Conservation (phyloP, 2,888 invertebrate genomes). For the Lithophane socia region DNA sequence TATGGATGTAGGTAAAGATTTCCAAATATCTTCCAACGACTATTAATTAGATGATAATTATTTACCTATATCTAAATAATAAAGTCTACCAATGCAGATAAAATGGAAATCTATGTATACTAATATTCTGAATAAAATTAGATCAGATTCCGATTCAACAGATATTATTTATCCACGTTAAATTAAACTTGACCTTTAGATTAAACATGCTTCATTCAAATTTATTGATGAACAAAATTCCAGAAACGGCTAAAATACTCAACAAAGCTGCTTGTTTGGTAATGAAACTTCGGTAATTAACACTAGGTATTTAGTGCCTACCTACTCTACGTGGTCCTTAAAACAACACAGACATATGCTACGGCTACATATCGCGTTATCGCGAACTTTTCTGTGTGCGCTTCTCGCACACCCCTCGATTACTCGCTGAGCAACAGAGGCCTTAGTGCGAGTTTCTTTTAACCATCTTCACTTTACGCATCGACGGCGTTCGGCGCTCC, state of each 20-base stretch:
- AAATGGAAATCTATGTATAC: neutral
- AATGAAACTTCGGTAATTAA: slow-evolving; percentile 47
- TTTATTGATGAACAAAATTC: slow-evolving; percentile 18
- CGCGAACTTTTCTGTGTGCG: no score
- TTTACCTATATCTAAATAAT: neutral
- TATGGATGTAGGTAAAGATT: neutral
- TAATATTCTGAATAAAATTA: slow-evolving; percentile 21
- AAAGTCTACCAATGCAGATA: slow-evolving; percentile 20
- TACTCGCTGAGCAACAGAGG: no score
- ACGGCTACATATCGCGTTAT: no score
- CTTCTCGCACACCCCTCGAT: no score
- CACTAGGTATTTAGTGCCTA: slow-evolving; percentile 20
- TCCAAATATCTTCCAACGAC: neutral
- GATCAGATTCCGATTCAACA: slow-evolving; percentile 11
- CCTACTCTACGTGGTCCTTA: neutral
- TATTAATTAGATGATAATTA: neutral
- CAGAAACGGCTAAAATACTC: slow-evolving; percentile 34
- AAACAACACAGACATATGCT: neutral
- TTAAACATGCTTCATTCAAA: slow-evolving; percentile 20
- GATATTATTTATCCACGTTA: slow-evolving; percentile 19
- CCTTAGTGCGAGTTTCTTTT: no score
- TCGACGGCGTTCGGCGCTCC: no score
- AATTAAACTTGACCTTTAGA: slow-evolving; percentile 42
- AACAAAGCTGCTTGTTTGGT: slow-evolving; percentile 30
- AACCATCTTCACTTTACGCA: no score